Conservation (phyloP, 2,888 invertebrate species). For the Drosophila fulvimacula region DNA sequence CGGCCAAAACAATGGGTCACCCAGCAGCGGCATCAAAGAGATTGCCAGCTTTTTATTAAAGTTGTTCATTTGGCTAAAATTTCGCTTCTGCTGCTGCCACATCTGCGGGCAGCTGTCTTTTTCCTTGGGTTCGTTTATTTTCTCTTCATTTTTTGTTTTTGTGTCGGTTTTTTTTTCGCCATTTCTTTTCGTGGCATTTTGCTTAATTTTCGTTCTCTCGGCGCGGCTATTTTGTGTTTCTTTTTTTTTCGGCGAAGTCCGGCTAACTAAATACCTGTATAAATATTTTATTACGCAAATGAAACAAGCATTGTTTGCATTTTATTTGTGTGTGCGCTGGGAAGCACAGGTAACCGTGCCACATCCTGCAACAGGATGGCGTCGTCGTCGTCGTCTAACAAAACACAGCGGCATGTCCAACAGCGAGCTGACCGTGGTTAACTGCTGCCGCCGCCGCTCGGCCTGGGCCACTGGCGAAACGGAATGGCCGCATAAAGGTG, state of each 20-base stretch:
- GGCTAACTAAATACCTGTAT: conserved; percentile 77
- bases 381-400: conserved; percentile 30
- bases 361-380: conserved; percentile 57
- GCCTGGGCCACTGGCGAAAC: conserved; percentile 34
- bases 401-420: conserved; percentile 27
- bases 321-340: conserved; percentile 59
- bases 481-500: conserved; percentile 58
- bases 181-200: conserved; percentile 24
- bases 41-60: conserved; percentile 30
- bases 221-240: conserved; percentile 18
- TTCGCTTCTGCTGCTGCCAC: conserved; percentile 10
- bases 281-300: conserved; percentile 79
- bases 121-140: conserved; percentile 23
- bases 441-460: neutral
- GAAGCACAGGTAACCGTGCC: conserved; percentile 45
- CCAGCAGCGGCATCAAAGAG: conserved; percentile 13
- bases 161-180: neutral
- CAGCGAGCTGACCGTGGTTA: conserved; percentile 18
- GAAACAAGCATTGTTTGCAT: conserved; percentile 79
- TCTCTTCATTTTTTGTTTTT: neutral
- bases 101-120: conserved; percentile 28
- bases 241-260: conserved; percentile 47
- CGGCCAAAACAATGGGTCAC: conserved; percentile 39
- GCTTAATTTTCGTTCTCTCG: conserved; percentile 57
- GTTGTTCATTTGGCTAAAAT: conserved; percentile 23